Base-by-base conservation (phyloP, 2,888 invertebrate genomes). In the Matsumyia berberina region DNA sequence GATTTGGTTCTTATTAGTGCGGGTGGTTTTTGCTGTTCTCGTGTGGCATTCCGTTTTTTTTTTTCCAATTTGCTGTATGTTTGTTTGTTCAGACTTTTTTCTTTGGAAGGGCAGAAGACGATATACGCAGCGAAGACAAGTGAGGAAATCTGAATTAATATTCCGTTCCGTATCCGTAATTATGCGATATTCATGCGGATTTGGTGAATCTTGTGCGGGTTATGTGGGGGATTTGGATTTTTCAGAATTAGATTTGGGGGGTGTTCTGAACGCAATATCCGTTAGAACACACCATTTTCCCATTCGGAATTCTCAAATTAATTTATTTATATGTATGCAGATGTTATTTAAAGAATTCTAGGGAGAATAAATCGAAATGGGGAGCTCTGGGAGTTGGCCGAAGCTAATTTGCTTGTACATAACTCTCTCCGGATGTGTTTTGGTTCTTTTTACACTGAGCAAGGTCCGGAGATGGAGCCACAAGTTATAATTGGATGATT, bases 81-180 rank as follows among this genome's bases (percentile, higher is more conserved):
- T 15, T 11, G 4, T 29, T 29, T 51, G 53, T 39, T n/a, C n/a
- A n/a, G n/a, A n/a, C n/a, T 6, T 35, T 29, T 5, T 51, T 44
- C 42, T 33, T 55, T 33, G 42, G n/a, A 9, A 15, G 29, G 69
- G 12, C 37, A 24, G 42, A 69, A 9, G 19, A 6, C 24, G 24
- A 24, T 24, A 24, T 4, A 24, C 4, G 24, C 24, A 24, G 4
- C 1, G 17, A 19, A 58, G 29, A n/a, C 24, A 24, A 24, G 24
- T 24, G 19, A 33, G 42, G 8, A 33, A 19, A 29, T 62, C 39
- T 15, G 57, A 77, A 62, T 81, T 81, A 64, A 81, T 81, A 77
- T 81, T 81, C 77, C 12, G 49, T 77, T 81, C 64, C 42, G 51
- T 77, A 77, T 81, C 70, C 81, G 77, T 55, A 80, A 76, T 74